Evolutionary conservation across 2,113 vertebrate species (phyloP).

Genomic region (Phocoena sinus): DNA sequence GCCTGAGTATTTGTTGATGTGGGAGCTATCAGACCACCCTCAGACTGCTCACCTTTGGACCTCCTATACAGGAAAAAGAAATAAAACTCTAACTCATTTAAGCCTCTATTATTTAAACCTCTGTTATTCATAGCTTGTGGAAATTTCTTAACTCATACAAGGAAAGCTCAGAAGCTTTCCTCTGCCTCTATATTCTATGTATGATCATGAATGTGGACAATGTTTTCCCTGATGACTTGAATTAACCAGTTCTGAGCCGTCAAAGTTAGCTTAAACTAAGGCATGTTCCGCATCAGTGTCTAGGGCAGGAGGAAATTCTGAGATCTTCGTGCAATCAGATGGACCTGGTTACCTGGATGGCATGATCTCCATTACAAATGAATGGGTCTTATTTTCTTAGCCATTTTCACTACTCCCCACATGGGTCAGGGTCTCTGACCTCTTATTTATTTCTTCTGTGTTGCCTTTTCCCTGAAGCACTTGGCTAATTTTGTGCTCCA

Average conservation of each 20-base stretch:
- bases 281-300: not conserved
- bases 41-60: not conserved
- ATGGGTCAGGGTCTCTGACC: conserved; percentile 69
- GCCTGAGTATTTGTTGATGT: accelerated
- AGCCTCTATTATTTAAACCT: not conserved
- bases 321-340: not conserved
- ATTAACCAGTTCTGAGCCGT: not conserved
- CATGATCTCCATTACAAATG: conserved; percentile 46
- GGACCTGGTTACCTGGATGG: not conserved
- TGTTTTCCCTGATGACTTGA: not conserved
- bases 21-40: not conserved
- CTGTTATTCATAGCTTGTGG: not conserved
- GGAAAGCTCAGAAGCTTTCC: not conserved
- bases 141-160: not conserved
- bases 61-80: not conserved
- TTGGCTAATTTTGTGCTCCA: conserved; percentile 89
- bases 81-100: not conserved
- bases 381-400: conserved; percentile 19
- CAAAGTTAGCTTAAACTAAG: not conserved
- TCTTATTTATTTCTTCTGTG: conserved; percentile 75
- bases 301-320: not conserved
- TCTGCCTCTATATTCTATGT: not conserved
- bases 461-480: conserved; percentile 83
- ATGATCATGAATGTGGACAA: not conserved
- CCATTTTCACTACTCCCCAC: conserved; percentile 56